Evolutionary conservation across 2,888 invertebrate species (phyloP).

Genomic region (Endomychus coccineus): DNA sequence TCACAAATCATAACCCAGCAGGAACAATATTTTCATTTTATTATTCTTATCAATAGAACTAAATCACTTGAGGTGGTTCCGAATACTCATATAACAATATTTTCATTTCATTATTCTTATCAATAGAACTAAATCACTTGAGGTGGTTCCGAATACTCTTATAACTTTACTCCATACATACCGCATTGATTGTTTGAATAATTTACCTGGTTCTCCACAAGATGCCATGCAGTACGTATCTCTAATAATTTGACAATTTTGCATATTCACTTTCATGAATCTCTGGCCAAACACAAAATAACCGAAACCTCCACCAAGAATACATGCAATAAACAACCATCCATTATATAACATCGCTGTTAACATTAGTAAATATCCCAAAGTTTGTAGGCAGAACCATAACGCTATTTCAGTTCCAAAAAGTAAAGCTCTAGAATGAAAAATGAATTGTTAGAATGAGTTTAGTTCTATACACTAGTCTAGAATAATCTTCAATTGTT

Average conservation of each 20-base stretch:
- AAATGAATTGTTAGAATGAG: constrained; percentile 9
- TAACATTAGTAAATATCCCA: constrained; percentile 66
- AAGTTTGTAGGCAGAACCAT: constrained; percentile 41
- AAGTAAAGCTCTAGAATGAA: constrained; percentile 33
- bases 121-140: too few relatives aligned
- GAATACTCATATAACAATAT: too few relatives aligned
- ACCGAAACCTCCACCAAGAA: constrained; percentile 56
- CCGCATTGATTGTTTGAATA: not conserved
- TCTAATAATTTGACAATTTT: constrained; percentile 44
- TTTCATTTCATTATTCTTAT: too few relatives aligned
- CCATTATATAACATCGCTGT: constrained; percentile 68
- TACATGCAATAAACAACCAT: constrained; percentile 57
- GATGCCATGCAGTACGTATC: constrained; percentile 42
- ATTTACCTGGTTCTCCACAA: constrained; percentile 46
- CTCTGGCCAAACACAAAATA: constrained; percentile 51
- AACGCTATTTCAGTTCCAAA: constrained; percentile 36
- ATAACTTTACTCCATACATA: constrained; percentile 2
- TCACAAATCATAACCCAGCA: too few relatives aligned
- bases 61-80: too few relatives aligned
- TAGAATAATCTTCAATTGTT: too few relatives aligned
- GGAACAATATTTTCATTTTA: too few relatives aligned
- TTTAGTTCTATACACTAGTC: too few relatives aligned
- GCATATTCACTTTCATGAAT: constrained; percentile 48
- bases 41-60: too few relatives aligned
- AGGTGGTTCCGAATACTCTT: too few relatives aligned